phyloP scores from a whole-genome alignment of 2,888 invertebrate species.

The Drosophila picticornis region DNA sequence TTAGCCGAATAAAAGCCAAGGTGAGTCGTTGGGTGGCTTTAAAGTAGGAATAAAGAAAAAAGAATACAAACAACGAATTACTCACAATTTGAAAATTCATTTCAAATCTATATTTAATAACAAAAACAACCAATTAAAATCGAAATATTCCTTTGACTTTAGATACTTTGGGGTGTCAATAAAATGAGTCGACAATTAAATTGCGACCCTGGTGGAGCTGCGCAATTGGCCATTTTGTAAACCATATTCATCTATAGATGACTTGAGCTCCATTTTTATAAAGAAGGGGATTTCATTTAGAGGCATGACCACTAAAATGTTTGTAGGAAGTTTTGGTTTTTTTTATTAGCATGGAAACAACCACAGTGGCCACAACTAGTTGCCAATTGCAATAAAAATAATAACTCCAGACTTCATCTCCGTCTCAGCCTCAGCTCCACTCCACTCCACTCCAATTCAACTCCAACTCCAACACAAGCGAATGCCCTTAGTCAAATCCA shows the following conservation, averaged over 20 bases:
- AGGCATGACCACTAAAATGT: neutral
- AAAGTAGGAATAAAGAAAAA: neutral
- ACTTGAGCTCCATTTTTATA: neutral
- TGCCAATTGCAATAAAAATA: neutral
- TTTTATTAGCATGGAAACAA: neutral
- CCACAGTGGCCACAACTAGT: neutral
- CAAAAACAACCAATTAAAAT: neutral
- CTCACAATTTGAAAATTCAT: neutral
- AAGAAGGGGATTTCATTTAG: neutral
- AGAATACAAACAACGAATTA: neutral
- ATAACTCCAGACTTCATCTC: neutral
- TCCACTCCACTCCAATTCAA: neutral
- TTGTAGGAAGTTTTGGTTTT: neutral
- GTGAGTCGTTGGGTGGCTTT: neutral
- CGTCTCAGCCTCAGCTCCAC: neutral
- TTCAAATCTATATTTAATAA: neutral
- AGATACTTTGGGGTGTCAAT: neutral
- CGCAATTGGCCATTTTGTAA: constrained; percentile 9
- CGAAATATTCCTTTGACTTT: neutral
- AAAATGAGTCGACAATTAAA: neutral
- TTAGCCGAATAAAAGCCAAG: constrained; percentile 32
- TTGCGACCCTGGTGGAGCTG: neutral
- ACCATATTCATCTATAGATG: neutral
- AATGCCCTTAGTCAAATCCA: neutral
- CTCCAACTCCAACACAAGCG: neutral